Percentiles rank a stretch among this genome's conserved stretches.
phyloP scores from a whole-genome alignment of 2,113 vertebrate genomes.

The Peromyscus polionotus region DNA sequence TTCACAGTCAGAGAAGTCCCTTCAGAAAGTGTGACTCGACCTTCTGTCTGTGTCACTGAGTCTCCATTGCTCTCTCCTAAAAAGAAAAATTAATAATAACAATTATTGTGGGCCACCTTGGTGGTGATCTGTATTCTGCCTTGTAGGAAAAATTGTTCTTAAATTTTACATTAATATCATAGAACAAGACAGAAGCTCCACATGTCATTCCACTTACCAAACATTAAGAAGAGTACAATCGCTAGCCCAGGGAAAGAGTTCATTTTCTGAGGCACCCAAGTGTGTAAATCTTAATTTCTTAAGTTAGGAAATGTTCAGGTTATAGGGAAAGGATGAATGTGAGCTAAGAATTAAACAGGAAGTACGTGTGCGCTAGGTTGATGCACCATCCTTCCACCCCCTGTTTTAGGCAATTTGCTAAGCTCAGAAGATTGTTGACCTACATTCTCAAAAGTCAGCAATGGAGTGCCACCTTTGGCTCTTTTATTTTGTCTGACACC shows the following conservation, averaged over 20 bases:
- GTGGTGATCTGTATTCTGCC: too few relatives aligned
- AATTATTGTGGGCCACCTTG: background rate
- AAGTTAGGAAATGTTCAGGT: background rate
- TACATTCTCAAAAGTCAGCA: background rate
- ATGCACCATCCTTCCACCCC: background rate
- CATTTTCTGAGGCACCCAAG: constrained; percentile 32
- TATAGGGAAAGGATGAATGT: background rate
- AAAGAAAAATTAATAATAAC: background rate
- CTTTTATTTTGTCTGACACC: background rate
- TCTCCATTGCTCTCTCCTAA: constrained; percentile 53
- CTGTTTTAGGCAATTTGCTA: background rate
- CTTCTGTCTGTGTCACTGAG: constrained; percentile 47
- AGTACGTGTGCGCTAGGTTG: background rate
- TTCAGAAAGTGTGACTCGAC: constrained; percentile 47
- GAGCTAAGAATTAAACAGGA: constrained; percentile 22
- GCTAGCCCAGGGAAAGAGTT: background rate
- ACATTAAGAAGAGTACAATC: constrained; percentile 21
- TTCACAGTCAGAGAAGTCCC: constrained; percentile 25
- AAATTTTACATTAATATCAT: background rate
- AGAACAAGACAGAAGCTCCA: background rate
- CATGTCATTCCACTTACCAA: constrained; percentile 35
- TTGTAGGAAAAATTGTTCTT: background rate
- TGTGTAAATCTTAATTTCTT: background rate
- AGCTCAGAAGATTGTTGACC: background rate
- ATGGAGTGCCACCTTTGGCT: background rate